Percentiles rank a stretch among this genome's conserved stretches.
Evolutionary conservation across 2,797 vertebrate genomes (phyloP).

Genomic region (Sebastes diaconus): DNA sequence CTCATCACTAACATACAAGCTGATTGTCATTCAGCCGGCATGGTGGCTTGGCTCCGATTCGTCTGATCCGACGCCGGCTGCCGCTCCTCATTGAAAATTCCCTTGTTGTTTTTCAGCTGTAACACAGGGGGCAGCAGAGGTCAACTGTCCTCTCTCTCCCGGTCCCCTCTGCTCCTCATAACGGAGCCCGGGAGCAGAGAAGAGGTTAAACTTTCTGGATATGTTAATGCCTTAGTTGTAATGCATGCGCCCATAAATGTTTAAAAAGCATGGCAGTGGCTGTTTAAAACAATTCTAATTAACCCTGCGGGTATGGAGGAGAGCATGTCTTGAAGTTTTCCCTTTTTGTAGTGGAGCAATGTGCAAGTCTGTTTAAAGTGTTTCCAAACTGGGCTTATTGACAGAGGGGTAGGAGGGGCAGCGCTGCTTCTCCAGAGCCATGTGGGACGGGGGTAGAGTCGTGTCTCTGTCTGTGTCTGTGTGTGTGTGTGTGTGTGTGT

Average conservation of each 20-base stretch:
- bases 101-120: conserved; percentile 72
- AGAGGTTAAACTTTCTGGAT: conserved; percentile 73
- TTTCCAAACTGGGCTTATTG: conserved; percentile 77
- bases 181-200: conserved; percentile 41
- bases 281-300: conserved; percentile 85
- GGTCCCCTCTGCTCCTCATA: conserved; percentile 32
- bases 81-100: conserved; percentile 57
- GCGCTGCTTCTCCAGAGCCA: conserved; percentile 46
- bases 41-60: conserved; percentile 54
- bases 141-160: conserved; percentile 64
- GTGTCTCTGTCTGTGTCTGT: background rate
- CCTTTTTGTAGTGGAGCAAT: conserved; percentile 57
- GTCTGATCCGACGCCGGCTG: conserved; percentile 67
- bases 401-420: conserved; percentile 70
- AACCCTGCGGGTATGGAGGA: conserved; percentile 78
- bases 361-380: conserved; percentile 78
- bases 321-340: conserved; percentile 71
- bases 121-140: conserved; percentile 82
- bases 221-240: conserved; percentile 78
- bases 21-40: conserved; percentile 74
- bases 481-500: conserved; percentile 6
- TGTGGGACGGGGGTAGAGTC: conserved; percentile 35
- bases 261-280: conserved; percentile 78
- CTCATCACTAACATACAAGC: conserved; percentile 60
- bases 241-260: conserved; percentile 83